A percentile compares a stretch with the other conserved stretches of the same genome.
These are phyloP conservation scores for Anoura caudifer DNA, from an alignment of 2,113 vertebrate species.

Conservation along the genomic window DNA sequence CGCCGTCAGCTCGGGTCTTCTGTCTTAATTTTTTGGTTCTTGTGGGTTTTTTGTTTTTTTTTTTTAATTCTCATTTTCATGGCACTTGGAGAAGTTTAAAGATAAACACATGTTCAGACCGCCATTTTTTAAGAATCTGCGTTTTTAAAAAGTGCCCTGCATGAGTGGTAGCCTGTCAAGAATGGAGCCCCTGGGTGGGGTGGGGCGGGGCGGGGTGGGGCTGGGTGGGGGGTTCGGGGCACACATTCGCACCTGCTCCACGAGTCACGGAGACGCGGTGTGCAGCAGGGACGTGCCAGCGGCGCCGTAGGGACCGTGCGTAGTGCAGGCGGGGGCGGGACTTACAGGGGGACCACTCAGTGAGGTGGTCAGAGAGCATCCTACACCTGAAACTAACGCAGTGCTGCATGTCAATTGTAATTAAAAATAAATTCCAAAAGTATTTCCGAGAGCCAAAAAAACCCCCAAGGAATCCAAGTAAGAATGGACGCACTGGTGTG, in stretches of 20 bases:
- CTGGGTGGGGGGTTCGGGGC: neutral
- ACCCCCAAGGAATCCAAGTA: neutral
- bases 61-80: neutral
- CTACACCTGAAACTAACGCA: too few species aligned
- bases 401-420: neutral
- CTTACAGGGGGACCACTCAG: neutral
- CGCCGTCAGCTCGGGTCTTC: neutral
- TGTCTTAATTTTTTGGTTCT: neutral
- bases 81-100: neutral
- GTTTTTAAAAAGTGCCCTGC: neutral
- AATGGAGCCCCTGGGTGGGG: neutral
- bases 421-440: neutral
- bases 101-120: neutral
- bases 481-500: too few species aligned
- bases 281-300: rapidly evolving
- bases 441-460: neutral
- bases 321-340: rapidly evolving
- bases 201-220: neutral
- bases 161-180: neutral
- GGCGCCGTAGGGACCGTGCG: rapidly evolving
- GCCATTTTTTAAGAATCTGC: neutral
- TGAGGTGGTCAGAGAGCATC: neutral
- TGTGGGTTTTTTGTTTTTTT: neutral
- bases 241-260: rapidly evolving
- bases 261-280: rapidly evolving